Evolutionary conservation across 2,888 invertebrate genomes (phyloP).

Genomic region (Eupithecia subumbrata): DNA sequence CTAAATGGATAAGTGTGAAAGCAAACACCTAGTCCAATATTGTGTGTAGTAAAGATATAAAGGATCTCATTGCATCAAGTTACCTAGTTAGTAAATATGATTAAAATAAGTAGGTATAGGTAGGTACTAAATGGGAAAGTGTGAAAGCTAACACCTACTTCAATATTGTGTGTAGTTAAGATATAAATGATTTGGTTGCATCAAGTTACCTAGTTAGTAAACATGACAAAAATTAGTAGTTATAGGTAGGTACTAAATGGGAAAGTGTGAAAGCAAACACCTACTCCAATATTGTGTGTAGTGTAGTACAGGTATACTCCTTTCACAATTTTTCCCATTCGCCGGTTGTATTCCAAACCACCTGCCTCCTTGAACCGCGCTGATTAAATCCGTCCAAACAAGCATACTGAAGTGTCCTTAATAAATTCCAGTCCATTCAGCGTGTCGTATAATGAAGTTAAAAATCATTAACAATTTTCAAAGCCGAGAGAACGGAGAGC

Average conservation of each 20-base stretch:
- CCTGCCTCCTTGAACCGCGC: constrained; percentile 14
- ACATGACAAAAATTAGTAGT: too few relatives aligned
- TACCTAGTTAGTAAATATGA: not conserved
- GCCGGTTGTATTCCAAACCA: not conserved
- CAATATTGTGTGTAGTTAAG: too few relatives aligned
- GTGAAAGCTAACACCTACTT: too few relatives aligned
- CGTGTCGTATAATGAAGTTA: constrained; percentile 38
- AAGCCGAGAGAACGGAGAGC: constrained; percentile 44
- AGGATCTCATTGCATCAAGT: not conserved
- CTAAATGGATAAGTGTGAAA: not conserved
- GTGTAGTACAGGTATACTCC: not conserved
- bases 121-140: too few relatives aligned
- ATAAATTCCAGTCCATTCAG: constrained; percentile 36
- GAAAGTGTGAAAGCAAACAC: too few relatives aligned
- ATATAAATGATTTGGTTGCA: too few relatives aligned
- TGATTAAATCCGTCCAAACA: constrained; percentile 18
- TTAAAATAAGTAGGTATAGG: too few relatives aligned
- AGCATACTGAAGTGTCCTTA: constrained; percentile 33
- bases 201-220: too few relatives aligned
- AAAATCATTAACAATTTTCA: constrained; percentile 43
- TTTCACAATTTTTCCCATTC: not conserved
- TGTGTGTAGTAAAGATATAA: too few relatives aligned
- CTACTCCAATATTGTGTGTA: too few relatives aligned
- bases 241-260: too few relatives aligned
- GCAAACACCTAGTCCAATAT: too few relatives aligned